Conservation (phyloP, 2,113 vertebrate genomes). For the Plectropomus leopardus region DNA sequence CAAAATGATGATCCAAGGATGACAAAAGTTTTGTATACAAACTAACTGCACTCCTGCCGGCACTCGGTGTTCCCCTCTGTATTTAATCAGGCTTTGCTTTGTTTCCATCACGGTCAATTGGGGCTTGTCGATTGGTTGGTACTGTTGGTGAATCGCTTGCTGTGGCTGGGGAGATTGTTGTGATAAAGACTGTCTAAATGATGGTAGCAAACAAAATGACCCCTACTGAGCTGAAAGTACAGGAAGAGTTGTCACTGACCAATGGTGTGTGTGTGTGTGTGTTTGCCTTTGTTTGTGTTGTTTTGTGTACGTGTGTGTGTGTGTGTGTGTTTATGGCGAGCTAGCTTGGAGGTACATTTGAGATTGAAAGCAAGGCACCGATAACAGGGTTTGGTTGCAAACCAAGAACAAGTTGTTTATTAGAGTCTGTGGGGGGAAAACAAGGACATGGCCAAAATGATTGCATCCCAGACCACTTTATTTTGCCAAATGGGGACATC, state of each 20-base stretch:
- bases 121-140: neutral
- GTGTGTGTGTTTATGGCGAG: neutral
- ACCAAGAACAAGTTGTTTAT: slow-evolving; percentile 28
- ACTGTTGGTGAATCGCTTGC: neutral
- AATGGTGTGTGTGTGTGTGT: neutral
- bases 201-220: neutral
- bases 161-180: neutral
- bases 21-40: neutral
- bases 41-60: slow-evolving; percentile 8
- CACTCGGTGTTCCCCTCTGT: neutral
- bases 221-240: neutral
- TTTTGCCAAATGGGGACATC: slow-evolving; percentile 7
- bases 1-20: neutral
- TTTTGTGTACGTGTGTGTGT: neutral
- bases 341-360: slow-evolving; percentile 11
- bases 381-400: slow-evolving; percentile 26
- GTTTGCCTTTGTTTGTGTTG: neutral
- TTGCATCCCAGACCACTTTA: slow-evolving; percentile 18
- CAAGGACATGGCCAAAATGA: neutral
- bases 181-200: neutral
- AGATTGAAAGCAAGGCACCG: slow-evolving; percentile 34
- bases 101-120: slow-evolving; percentile 2
- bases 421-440: neutral
- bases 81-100: neutral
- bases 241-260: neutral